A percentile compares a stretch with the other conserved stretches of the same genome.
These are phyloP conservation scores for Channa striata DNA, from an alignment of 2,797 vertebrate genomes.

Conservation along the genomic window DNA sequence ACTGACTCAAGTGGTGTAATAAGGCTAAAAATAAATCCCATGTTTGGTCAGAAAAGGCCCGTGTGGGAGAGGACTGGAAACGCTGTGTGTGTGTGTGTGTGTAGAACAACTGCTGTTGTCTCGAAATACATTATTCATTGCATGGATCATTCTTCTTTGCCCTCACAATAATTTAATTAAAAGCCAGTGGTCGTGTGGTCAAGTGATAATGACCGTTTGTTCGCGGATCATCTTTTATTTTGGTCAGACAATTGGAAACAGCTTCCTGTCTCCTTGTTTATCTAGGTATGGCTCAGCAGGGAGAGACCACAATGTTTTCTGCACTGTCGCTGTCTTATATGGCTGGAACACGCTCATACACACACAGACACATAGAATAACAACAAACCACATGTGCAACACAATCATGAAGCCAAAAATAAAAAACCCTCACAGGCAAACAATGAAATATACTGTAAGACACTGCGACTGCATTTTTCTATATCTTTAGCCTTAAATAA, in stretches of 20 bases:
- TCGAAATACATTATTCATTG: slow-evolving; percentile 42
- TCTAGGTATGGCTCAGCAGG: slow-evolving; percentile 58
- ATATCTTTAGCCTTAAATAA: background rate
- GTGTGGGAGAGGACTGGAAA: slow-evolving; percentile 47
- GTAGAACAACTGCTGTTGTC: slow-evolving; percentile 58
- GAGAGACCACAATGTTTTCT: slow-evolving; percentile 53
- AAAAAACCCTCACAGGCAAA: slow-evolving; percentile 54
- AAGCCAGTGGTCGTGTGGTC: slow-evolving; percentile 53
- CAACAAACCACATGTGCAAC: slow-evolving; percentile 33
- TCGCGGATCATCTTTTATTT: slow-evolving; percentile 42
- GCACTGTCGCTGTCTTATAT: slow-evolving; percentile 53
- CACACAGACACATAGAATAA: slow-evolving; percentile 21
- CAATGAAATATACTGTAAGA: slow-evolving; percentile 31
- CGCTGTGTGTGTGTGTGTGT: slow-evolving; percentile 55
- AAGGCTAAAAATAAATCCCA: slow-evolving; percentile 79
- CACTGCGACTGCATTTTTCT: background rate
- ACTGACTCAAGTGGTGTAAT: slow-evolving; percentile 74
- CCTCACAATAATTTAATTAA: slow-evolving; percentile 56
- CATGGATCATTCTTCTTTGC: slow-evolving; percentile 22
- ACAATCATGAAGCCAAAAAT: slow-evolving; percentile 59
- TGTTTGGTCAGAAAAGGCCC: slow-evolving; percentile 72
- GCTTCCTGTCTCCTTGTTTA: slow-evolving; percentile 69
- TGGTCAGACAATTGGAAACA: slow-evolving; percentile 18
- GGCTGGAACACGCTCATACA: slow-evolving; percentile 17
- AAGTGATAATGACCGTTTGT: slow-evolving; percentile 48